Evolutionary conservation across 2,888 invertebrate species (phyloP).

Genomic region (Punctoribates punctum): DNA sequence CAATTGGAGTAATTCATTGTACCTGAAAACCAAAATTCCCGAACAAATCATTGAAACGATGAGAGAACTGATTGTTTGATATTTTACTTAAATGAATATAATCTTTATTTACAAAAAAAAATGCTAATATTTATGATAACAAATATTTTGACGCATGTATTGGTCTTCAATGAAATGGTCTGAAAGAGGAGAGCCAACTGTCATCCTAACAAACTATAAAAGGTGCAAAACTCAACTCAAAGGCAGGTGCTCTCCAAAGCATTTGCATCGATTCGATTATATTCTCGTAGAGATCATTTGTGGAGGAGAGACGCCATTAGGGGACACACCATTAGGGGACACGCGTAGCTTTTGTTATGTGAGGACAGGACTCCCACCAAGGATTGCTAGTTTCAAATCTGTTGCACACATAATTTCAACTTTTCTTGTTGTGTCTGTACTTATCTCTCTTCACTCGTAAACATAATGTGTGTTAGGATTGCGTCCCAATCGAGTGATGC

Average conservation of each 20-base stretch:
- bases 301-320: not conserved
- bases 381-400: not conserved
- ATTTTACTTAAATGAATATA: constrained; percentile 4
- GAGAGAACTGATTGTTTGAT: not conserved
- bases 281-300: not conserved
- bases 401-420: constrained; percentile 9
- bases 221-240: constrained; percentile 23
- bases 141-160: constrained; percentile 34
- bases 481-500: not conserved
- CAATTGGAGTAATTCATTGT: constrained; percentile 7
- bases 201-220: constrained; percentile 29
- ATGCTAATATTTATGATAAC: constrained; percentile 27
- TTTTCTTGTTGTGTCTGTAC: constrained; percentile 15
- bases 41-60: not conserved
- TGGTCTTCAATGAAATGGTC: not conserved
- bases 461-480: constrained; percentile 34
- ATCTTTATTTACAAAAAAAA: constrained; percentile 9
- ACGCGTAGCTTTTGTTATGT: not conserved
- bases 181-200: constrained; percentile 24
- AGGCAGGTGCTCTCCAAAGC: constrained; percentile 18
- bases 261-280: not conserved
- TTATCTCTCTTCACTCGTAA: constrained; percentile 30
- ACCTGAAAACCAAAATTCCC: not conserved
- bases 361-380: not conserved
- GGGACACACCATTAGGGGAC: constrained; percentile 1